Percentiles rank a stretch among this genome's conserved stretches.
These are phyloP conservation scores for Drosophila sp. DNA, from an alignment of 1,140 invertebrate genomes.

Conservation along the genomic window DNA sequence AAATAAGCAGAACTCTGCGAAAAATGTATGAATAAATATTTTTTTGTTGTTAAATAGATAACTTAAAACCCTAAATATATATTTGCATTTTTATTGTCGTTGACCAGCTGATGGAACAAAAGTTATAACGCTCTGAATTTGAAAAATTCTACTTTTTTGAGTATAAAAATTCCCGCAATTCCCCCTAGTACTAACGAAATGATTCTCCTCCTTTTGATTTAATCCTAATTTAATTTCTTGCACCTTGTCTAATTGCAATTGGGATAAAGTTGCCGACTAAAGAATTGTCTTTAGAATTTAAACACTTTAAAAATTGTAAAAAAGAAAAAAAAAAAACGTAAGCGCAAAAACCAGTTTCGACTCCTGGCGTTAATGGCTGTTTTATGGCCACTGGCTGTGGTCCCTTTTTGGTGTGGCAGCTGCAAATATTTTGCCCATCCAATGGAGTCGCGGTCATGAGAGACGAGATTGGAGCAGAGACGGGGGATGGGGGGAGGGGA, in stretches of 20 bases:
- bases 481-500: not conserved
- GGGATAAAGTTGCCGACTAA: conserved; percentile 50
- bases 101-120: too few species aligned
- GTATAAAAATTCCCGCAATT: too few species aligned
- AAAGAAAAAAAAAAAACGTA: not conserved
- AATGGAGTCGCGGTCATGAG: not conserved
- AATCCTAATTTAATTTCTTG: conserved; percentile 51
- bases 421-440: conserved; percentile 63
- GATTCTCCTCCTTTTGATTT: not conserved
- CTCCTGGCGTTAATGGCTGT: conserved; percentile 78
- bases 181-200: too few species aligned
- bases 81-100: too few species aligned
- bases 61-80: too few species aligned
- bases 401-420: conserved; percentile 52
- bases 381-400: conserved; percentile 68
- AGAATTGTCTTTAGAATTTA: conserved; percentile 50
- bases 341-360: conserved; percentile 27
- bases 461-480: not conserved
- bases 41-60: too few species aligned
- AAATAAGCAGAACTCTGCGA: too few species aligned
- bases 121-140: too few species aligned
- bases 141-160: too few species aligned
- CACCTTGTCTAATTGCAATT: conserved; percentile 76
- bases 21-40: too few species aligned
- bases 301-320: conserved; percentile 70